Base-by-base conservation (phyloP, 92 coral and sea anemone genomes). In the Desmophyllum pertusum region DNA sequence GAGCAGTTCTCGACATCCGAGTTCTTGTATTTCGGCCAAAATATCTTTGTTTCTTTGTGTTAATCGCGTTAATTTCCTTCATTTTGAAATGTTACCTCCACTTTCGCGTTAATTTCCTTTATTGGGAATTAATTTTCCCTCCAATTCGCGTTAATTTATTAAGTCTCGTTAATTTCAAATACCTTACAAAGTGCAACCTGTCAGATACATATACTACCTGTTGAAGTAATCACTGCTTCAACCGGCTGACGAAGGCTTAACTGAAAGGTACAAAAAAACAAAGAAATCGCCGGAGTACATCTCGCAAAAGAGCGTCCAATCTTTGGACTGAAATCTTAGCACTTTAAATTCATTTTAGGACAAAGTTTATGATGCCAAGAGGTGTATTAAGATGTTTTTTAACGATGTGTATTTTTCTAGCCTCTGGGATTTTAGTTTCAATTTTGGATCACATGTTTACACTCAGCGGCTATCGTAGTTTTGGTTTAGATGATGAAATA, bases 361-460 rank as follows among this genome's bases (percentile, higher is more conserved):
- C 55, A 27, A 9, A 27, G 38, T 45, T 13, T 0, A 33, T 0
- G 17, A 81, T 81, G 85, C 78, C 77, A 11, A 77, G 85, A 81
- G 27, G 30, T 63, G 50, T 40, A 2, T 51, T 70, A 29, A 69
- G 66, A 48, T 69, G 66, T 38, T 14, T 81, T n/a, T 37, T 70
- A 2, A 23, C 27, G 40, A 17, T 70, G 29, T 81, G 77, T 30
- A 39, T 53, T 48, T 36, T 68, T 14, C 66, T 81, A 35, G 61
- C 77, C 3, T 39, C 48, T 69, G 85, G 18, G 18, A 37, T 50
- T 36, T 52, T 81, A 3, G 52, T 52, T 17, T 81, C 68, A 18
- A 31, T 81, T 52, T 59, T 81, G 36, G 68, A 81, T 40, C 85
- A 68, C 68, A 10, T 81, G 0, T 18, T 66, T 42, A 46, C 45